These are phyloP conservation scores for Andinoacara biseriatus DNA, from an alignment of 2,113 vertebrate species.

Conservation along the genomic window DNA sequence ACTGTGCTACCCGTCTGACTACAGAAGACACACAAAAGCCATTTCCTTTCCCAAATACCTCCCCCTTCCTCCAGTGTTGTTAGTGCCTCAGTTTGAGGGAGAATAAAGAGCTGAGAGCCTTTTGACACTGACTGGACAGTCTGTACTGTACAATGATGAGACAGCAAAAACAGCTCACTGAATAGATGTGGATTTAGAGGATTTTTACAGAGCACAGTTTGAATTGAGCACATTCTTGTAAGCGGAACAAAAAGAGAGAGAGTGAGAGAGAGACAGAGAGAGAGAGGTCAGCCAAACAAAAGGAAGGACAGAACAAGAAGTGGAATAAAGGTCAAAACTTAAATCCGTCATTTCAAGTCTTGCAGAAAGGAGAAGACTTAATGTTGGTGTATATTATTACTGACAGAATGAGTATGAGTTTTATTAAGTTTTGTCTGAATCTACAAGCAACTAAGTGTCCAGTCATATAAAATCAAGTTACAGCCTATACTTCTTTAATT, in stretches of 20 bases:
- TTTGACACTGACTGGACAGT: constrained; percentile 39
- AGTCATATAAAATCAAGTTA: background rate
- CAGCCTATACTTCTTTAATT: background rate
- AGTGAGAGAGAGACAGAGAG: too few relatives aligned
- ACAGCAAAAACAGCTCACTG: constrained; percentile 66
- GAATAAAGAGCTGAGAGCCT: constrained; percentile 48
- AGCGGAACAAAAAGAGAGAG: background rate
- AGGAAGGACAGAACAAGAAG: constrained; percentile 23
- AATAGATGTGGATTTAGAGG: constrained; percentile 65
- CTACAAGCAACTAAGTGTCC: background rate
- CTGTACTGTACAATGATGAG: constrained; percentile 68
- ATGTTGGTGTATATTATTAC: background rate
- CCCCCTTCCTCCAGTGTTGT: background rate
- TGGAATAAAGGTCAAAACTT: constrained; percentile 44
- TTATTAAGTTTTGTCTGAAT: background rate
- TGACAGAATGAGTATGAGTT: background rate
- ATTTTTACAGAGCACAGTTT: constrained; percentile 37
- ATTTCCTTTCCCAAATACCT: constrained; percentile 21
- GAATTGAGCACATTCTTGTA: constrained; percentile 48
- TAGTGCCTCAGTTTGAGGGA: constrained; percentile 23
- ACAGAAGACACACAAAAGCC: constrained; percentile 18
- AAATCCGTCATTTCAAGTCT: constrained; percentile 5
- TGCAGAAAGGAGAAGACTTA: constrained; percentile 23
- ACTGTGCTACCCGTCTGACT: background rate
- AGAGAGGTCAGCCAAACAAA: constrained; percentile 24